These are phyloP conservation scores for Periophthalmus modestus DNA, from an alignment of 2,113 vertebrate species.

Conservation along the genomic window DNA sequence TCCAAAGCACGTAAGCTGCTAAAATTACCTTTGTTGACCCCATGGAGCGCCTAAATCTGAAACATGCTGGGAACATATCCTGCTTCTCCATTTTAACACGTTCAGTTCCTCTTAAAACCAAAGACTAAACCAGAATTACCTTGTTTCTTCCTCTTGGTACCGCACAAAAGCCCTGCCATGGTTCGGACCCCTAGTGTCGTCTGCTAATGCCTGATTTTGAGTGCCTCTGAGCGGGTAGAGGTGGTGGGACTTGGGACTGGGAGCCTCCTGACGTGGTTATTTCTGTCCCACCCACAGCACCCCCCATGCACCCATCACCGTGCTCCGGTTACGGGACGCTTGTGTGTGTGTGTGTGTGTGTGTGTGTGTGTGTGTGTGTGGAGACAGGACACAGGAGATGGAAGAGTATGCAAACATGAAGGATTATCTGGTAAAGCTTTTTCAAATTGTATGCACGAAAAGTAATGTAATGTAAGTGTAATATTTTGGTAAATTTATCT, in stretches of 20 bases:
- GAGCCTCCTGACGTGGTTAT: constrained; percentile 76
- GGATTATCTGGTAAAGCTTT: too few species aligned
- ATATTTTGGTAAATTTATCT: too few species aligned
- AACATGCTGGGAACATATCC: constrained; percentile 37
- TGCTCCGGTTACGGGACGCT: constrained; percentile 73
- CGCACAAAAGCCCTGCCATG: constrained; percentile 87
- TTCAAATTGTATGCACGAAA: too few species aligned
- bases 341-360: constrained; percentile 18
- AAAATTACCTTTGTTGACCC: constrained; percentile 12
- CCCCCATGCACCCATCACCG: constrained; percentile 61
- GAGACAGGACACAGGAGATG: too few species aligned
- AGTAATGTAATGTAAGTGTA: too few species aligned
- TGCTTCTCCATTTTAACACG: constrained; percentile 41
- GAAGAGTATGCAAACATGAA: too few species aligned
- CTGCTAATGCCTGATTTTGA: constrained; percentile 19
- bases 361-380: background rate
- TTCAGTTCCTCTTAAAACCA: constrained; percentile 37
- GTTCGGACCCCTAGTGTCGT: constrained; percentile 9
- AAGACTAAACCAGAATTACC: constrained; percentile 64
- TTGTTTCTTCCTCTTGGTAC: constrained; percentile 84
- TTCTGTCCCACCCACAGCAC: constrained; percentile 69
- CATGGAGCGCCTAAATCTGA: background rate
- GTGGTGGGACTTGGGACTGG: constrained; percentile 59
- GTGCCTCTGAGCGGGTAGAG: constrained; percentile 20
- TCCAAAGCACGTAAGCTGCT: background rate